phyloP scores from a whole-genome alignment of 2,888 invertebrate genomes.

The Anthrax anthrax region DNA sequence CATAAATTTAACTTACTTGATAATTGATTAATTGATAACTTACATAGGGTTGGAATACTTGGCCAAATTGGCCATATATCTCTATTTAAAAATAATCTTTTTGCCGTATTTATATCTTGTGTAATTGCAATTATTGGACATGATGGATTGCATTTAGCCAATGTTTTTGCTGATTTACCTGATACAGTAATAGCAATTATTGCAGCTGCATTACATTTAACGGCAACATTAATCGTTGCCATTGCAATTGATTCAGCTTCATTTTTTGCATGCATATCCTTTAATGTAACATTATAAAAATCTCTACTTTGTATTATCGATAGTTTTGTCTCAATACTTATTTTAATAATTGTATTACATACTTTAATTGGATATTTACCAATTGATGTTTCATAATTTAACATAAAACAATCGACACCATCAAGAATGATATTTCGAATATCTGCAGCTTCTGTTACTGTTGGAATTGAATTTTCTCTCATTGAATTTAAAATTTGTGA shows the following conservation, averaged over 20 bases:
- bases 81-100: neutral
- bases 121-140: neutral
- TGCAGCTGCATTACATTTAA: neutral
- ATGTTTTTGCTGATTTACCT: neutral
- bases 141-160: neutral
- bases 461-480: neutral
- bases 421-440: neutral
- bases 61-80: neutral
- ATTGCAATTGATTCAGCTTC: neutral
- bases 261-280: neutral
- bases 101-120: neutral
- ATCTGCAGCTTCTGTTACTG: neutral
- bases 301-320: neutral
- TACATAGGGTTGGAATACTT: neutral
- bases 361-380: neutral
- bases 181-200: neutral
- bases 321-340: neutral
- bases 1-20: too few relatives aligned
- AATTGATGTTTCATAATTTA: neutral
- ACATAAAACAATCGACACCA: neutral
- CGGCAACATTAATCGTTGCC: neutral
- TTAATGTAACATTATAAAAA: neutral
- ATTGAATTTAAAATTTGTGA: neutral
- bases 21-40: too few relatives aligned
- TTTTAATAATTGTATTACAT: neutral